Percentiles rank a stretch among this genome's conserved stretches.
phyloP scores from a whole-genome alignment of 2,113 vertebrate genomes.

The Macquaria ambigua region DNA sequence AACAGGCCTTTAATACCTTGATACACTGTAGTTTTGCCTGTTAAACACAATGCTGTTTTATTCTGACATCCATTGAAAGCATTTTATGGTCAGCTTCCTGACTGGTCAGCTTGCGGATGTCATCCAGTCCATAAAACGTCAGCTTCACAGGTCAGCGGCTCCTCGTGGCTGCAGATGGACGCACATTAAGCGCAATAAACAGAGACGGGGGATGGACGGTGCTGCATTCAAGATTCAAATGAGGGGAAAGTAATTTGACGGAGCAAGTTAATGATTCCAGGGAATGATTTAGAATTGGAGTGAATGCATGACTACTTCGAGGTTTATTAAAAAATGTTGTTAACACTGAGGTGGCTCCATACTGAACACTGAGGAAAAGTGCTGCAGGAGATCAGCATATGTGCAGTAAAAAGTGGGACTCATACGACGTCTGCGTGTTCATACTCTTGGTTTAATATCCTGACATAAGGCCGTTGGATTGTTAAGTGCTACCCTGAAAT shows the following conservation, averaged over 20 bases:
- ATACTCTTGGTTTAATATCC: conserved; percentile 30
- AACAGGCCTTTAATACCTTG: too few relatives aligned
- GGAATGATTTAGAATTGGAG: not conserved
- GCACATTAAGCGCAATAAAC: conserved; percentile 14
- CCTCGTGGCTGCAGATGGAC: conserved; percentile 38
- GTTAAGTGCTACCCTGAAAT: conserved; percentile 46
- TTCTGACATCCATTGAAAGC: not conserved
- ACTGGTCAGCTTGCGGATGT: conserved; percentile 2
- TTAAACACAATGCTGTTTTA: not conserved
- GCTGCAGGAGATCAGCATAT: conserved; percentile 16
- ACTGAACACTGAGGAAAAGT: not conserved
- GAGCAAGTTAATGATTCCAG: conserved; percentile 5
- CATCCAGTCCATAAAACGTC: conserved; percentile 8
- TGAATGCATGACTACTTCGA: conserved; percentile 8
- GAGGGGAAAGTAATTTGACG: conserved; percentile 32
- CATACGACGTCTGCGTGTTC: not conserved
- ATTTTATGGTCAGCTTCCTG: not conserved
- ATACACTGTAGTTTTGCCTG: too few relatives aligned
- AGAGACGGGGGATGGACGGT: not conserved
- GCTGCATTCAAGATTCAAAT: conserved; percentile 19
- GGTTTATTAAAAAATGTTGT: conserved; percentile 14
- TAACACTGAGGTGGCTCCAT: not conserved
- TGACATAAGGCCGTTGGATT: conserved; percentile 27
- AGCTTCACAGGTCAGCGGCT: conserved; percentile 23
- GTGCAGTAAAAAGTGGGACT: conserved; percentile 1